These are phyloP conservation scores for Zaprionus taronus DNA, from an alignment of 1,140 invertebrate genomes.

Conservation along the genomic window DNA sequence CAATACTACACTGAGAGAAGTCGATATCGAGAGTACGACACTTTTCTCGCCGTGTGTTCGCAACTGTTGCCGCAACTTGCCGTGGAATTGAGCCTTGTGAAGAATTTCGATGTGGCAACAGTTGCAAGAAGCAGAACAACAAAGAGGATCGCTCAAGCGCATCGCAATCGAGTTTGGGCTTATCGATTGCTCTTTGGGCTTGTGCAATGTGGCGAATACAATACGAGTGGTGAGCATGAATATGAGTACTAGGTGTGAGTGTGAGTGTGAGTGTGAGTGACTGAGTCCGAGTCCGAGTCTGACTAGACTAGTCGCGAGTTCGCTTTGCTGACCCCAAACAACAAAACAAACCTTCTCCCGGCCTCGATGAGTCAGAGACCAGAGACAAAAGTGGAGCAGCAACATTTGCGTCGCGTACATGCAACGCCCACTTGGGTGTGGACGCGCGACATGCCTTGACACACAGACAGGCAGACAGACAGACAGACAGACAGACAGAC, in stretches of 20 bases:
- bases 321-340: conserved; percentile 9
- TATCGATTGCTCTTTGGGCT: conserved; percentile 24
- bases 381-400: conserved; percentile 49
- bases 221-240: not conserved
- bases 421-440: conserved; percentile 72
- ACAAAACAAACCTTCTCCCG: conserved; percentile 37
- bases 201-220: conserved; percentile 13
- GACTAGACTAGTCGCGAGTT: not conserved
- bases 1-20: not conserved
- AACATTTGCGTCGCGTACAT: conserved; percentile 6
- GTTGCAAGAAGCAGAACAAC: not conserved
- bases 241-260: not conserved
- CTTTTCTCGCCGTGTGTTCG: not conserved
- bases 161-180: conserved; percentile 22
- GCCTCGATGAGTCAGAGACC: conserved; percentile 52
- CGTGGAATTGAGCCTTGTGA: conserved; percentile 27
- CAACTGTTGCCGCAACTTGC: not conserved
- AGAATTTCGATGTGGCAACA: conserved; percentile 42
- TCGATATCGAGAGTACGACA: not conserved
- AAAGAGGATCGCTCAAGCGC: conserved; percentile 21
- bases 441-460: conserved; percentile 57
- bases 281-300: not conserved
- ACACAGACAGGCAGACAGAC: no score
- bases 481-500: not conserved
- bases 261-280: not conserved